A percentile compares a stretch with the other conserved stretches of the same genome.
These are phyloP conservation scores for Mungos mungo DNA, from an alignment of 2,113 vertebrate species.

Conservation along the genomic window DNA sequence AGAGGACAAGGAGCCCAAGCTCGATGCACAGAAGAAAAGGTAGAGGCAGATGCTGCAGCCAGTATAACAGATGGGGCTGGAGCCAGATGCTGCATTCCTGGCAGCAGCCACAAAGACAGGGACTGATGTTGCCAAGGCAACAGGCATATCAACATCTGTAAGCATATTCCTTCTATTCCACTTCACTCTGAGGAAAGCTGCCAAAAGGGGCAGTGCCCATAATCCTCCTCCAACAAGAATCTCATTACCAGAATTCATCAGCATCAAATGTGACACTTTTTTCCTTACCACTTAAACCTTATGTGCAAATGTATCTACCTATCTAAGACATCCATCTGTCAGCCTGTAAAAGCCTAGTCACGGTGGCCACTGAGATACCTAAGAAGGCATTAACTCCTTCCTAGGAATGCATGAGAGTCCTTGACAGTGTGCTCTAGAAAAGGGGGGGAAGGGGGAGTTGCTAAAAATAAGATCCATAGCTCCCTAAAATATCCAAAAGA, in stretches of 20 bases:
- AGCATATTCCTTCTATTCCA: constrained; percentile 46
- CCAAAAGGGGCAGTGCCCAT: constrained; percentile 56
- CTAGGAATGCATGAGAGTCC: neutral
- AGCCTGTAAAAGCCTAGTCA: constrained; percentile 43
- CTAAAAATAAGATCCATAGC: neutral
- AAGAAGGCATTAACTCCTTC: neutral
- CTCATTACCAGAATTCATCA: constrained; percentile 73
- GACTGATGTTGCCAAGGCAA: constrained; percentile 60
- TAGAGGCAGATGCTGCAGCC: constrained; percentile 2
- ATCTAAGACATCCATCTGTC: constrained; percentile 60
- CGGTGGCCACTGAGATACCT: neutral
- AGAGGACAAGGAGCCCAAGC: neutral
- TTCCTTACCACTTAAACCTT: constrained; percentile 63
- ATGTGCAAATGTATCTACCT: constrained; percentile 65
- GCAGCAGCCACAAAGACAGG: neutral
- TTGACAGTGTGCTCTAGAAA: neutral
- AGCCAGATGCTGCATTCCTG: constrained; percentile 56
- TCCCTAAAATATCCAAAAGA: neutral
- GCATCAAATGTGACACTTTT: constrained; percentile 66
- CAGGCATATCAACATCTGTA: neutral
- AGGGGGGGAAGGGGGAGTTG: neutral
- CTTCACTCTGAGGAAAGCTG: constrained; percentile 58
- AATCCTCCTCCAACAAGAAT: constrained; percentile 65
- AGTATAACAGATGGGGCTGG: constrained; percentile 63
- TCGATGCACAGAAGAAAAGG: neutral